Conservation (phyloP, 2,797 vertebrate species). For the Ctenopoma kingsleyae region DNA sequence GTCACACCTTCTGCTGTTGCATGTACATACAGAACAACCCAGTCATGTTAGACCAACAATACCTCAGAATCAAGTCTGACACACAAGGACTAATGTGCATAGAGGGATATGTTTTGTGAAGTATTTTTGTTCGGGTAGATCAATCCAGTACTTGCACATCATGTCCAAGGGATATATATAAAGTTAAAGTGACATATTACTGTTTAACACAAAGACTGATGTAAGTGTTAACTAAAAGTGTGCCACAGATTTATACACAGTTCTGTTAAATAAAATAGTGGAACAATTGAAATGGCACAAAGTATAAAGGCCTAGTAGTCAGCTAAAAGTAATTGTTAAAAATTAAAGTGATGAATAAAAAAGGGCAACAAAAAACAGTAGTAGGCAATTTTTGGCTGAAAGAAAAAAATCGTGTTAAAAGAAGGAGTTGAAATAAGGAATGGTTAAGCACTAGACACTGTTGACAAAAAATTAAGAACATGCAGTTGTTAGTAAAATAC, state of each 20-base stretch:
- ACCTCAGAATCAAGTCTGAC: constrained; percentile 13
- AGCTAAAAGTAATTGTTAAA: too few relatives aligned
- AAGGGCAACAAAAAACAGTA: too few relatives aligned
- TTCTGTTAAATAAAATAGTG: too few relatives aligned
- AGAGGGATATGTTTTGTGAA: constrained; percentile 14
- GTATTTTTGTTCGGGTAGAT: background rate
- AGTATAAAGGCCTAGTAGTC: too few relatives aligned
- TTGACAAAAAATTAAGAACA: background rate
- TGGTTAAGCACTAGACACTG: background rate
- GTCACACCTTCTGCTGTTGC: constrained; percentile 24
- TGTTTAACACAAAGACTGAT: too few relatives aligned
- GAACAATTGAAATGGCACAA: too few relatives aligned
- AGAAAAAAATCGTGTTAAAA: background rate
- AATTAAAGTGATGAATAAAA: too few relatives aligned
- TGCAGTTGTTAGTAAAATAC: background rate
- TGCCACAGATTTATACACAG: too few relatives aligned
- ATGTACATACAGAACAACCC: constrained; percentile 6
- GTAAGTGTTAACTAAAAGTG: too few relatives aligned
- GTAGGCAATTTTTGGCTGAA: background rate
- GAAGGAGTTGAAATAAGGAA: background rate
- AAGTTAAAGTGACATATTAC: too few relatives aligned
- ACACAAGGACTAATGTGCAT: constrained; percentile 1
- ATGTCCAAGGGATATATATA: background rate
- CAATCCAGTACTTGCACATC: background rate
- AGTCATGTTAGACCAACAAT: background rate